Conservation (phyloP, 2,113 vertebrate genomes). For the Cololabis saira region DNA sequence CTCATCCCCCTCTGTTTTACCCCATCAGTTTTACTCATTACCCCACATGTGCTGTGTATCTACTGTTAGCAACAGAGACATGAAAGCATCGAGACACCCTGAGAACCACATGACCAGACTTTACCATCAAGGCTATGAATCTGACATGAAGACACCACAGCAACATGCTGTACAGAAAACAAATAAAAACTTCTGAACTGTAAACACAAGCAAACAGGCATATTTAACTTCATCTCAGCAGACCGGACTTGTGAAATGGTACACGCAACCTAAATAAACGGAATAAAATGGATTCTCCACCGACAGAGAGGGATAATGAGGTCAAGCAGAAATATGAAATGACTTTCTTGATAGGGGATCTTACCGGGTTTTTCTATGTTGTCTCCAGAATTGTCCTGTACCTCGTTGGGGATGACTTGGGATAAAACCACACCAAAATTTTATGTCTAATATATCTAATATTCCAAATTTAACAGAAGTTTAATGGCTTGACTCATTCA, state of each 20-base stretch:
- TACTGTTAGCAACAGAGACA: too few relatives aligned
- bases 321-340: constrained; percentile 61
- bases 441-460: constrained; percentile 14
- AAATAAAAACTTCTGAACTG: constrained; percentile 2
- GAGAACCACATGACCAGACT: constrained; percentile 44
- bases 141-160: constrained; percentile 40
- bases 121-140: constrained; percentile 45
- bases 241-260: constrained; percentile 44
- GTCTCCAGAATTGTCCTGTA: constrained; percentile 82
- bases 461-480: constrained; percentile 13
- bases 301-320: constrained; percentile 32
- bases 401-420: constrained; percentile 83
- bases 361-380: constrained; percentile 84
- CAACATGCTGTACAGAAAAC: constrained; percentile 34
- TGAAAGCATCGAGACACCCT: neutral
- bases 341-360: constrained; percentile 51
- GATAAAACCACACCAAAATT: constrained; percentile 80
- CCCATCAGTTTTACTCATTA: neutral
- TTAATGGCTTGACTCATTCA: constrained; percentile 4
- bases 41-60: neutral
- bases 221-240: constrained; percentile 30
- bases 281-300: constrained; percentile 22
- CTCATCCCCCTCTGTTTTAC: neutral
- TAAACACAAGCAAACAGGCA: constrained; percentile 29
- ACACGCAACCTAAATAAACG: constrained; percentile 40